These are phyloP conservation scores for Nesogale talazaci DNA, from an alignment of 2,113 vertebrate genomes.

Conservation along the genomic window DNA sequence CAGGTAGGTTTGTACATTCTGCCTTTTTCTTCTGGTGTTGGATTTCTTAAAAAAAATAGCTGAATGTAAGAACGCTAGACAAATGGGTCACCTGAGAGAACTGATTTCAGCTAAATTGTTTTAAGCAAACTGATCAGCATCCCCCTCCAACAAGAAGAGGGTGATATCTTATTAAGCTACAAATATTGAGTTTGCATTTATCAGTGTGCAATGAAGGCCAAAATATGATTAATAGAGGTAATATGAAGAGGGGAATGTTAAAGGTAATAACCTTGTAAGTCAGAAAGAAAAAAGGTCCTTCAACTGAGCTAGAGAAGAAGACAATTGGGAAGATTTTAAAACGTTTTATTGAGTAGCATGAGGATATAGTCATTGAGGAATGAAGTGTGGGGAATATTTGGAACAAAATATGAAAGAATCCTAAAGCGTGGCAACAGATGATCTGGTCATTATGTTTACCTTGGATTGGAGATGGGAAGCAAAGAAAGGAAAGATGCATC, in stretches of 20 bases:
- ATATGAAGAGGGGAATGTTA: background rate
- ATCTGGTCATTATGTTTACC: background rate
- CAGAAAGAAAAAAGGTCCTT: background rate
- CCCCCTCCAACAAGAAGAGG: background rate
- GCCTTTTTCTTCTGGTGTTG: too few relatives aligned
- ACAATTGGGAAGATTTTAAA: background rate
- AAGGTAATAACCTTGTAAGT: background rate
- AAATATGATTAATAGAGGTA: background rate
- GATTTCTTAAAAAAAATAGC: background rate
- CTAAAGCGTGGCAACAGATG: background rate
- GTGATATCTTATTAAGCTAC: background rate
- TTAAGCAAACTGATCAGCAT: background rate
- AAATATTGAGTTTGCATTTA: background rate
- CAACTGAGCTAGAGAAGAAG: background rate
- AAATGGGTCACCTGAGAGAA: background rate
- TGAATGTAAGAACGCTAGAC: background rate
- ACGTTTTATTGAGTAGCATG: background rate
- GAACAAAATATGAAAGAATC: background rate
- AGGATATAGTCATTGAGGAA: background rate
- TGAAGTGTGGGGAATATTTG: background rate
- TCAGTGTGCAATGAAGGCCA: background rate
- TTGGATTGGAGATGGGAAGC: background rate
- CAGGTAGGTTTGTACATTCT: too few relatives aligned
- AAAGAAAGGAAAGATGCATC: background rate
- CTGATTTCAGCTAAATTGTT: background rate